Percentiles rank a stretch among this genome's conserved stretches.
These are phyloP conservation scores for Coregonus sp. DNA, from an alignment of 2,797 vertebrate genomes.

Conservation along the genomic window DNA sequence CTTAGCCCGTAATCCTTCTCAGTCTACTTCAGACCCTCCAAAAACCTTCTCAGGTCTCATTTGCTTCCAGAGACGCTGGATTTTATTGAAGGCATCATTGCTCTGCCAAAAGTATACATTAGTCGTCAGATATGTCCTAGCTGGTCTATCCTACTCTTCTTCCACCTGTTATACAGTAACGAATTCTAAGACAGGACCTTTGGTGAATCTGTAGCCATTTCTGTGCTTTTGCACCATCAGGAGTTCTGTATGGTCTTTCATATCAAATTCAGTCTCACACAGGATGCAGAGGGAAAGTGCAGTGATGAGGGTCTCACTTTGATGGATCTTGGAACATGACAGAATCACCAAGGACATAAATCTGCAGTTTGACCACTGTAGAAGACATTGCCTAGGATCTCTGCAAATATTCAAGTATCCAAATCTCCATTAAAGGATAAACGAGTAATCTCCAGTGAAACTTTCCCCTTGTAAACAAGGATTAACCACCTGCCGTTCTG, in stretches of 20 bases:
- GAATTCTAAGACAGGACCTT: not conserved
- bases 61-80: not conserved
- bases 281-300: not conserved
- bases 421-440: not conserved
- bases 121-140: not conserved
- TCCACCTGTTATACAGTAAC: no score
- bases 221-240: not conserved
- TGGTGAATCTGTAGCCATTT: not conserved
- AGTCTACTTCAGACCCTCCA: slow-evolving; percentile 1
- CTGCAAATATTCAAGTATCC: not conserved
- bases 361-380: not conserved
- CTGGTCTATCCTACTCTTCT: not conserved
- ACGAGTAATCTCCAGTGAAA: not conserved
- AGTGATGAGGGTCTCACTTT: not conserved
- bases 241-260: not conserved
- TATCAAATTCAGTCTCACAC: not conserved
- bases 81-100: not conserved
- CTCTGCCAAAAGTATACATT: not conserved
- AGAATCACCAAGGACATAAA: not conserved
- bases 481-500: no score
- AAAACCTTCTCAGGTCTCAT: not conserved
- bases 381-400: not conserved
- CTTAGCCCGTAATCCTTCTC: slow-evolving; percentile 19
- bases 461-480: not conserved
- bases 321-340: not conserved